Percentiles rank a stretch among this genome's conserved stretches.
These are phyloP conservation scores for Trichogramma dendrolimi DNA, from an alignment of 2,888 invertebrate genomes.

Conservation along the genomic window DNA sequence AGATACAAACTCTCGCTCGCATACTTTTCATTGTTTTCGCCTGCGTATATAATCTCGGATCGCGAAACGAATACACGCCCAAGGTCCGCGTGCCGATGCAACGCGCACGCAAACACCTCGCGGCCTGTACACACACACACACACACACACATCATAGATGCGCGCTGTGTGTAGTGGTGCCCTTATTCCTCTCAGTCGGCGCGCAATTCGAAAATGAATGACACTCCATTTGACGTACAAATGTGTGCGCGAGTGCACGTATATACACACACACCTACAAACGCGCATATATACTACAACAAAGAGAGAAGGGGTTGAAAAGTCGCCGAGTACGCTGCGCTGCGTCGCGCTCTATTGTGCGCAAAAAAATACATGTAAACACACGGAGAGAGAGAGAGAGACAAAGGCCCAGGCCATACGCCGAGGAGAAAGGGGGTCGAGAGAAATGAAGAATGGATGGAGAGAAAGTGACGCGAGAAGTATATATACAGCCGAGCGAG, in stretches of 20 bases:
- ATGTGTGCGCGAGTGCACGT: background rate
- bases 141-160: background rate
- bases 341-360: too few relatives aligned
- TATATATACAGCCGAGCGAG: slow-evolving; percentile 12
- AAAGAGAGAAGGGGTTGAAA: background rate
- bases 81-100: too few relatives aligned
- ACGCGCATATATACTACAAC: too few relatives aligned
- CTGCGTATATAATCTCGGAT: too few relatives aligned
- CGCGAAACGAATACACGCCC: too few relatives aligned
- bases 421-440: slow-evolving; percentile 8
- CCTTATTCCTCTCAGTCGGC: slow-evolving; percentile 32
- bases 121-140: too few relatives aligned
- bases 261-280: background rate
- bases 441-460: background rate
- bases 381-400: too few relatives aligned
- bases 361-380: background rate
- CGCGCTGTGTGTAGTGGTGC: slow-evolving; percentile 16
- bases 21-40: too few relatives aligned
- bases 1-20: too few relatives aligned
- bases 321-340: slow-evolving; percentile 3
- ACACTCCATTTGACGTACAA: slow-evolving; percentile 38
- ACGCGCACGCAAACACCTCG: too few relatives aligned
- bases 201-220: slow-evolving; percentile 44
- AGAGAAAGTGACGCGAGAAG: slow-evolving; percentile 20
- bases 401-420: slow-evolving; percentile 5